Percentiles rank a stretch among this genome's conserved stretches.
phyloP scores from a whole-genome alignment of 1,140 invertebrate species.

The Monomorium pharaonis region DNA sequence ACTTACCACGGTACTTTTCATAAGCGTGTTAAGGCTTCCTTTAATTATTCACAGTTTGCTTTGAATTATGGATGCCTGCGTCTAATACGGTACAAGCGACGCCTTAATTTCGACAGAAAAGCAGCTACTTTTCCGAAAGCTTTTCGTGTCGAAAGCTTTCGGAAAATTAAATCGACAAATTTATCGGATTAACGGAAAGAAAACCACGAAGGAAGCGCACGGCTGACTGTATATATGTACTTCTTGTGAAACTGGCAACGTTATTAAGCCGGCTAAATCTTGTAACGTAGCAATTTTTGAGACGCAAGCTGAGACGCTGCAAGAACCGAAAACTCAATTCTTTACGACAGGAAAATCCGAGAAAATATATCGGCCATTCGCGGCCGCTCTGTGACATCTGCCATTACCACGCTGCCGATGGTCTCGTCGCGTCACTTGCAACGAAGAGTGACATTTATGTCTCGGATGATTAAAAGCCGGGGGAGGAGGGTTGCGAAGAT shows the following conservation, averaged over 20 bases:
- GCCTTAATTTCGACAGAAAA: neutral
- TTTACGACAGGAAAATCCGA: conserved; percentile 17
- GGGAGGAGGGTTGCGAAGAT: neutral
- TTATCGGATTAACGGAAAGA: neutral
- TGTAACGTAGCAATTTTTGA: neutral
- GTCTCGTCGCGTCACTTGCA: conserved; percentile 19
- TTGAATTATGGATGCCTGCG: conserved; percentile 36
- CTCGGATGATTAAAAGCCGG: conserved; percentile 13
- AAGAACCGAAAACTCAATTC: neutral
- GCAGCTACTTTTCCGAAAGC: neutral
- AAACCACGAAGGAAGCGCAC: neutral
- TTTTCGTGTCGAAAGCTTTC: neutral
- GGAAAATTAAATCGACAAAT: conserved; percentile 32
- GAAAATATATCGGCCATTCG: conserved; percentile 15
- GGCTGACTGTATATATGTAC: neutral
- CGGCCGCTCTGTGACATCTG: neutral
- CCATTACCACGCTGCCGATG: conserved; percentile 7
- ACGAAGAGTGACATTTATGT: conserved; percentile 35
- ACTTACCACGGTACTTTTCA: conserved; percentile 1
- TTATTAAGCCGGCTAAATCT: conserved; percentile 1
- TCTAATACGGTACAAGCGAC: neutral
- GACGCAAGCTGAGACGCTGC: neutral
- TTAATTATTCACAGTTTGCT: conserved; percentile 39
- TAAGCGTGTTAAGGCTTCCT: neutral
- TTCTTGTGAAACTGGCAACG: conserved; percentile 1